Evolutionary conservation across 2,888 invertebrate genomes (phyloP), one percentile per base, ranked within the genome.

Genomic region (Spodoptera littoralis): DNA sequence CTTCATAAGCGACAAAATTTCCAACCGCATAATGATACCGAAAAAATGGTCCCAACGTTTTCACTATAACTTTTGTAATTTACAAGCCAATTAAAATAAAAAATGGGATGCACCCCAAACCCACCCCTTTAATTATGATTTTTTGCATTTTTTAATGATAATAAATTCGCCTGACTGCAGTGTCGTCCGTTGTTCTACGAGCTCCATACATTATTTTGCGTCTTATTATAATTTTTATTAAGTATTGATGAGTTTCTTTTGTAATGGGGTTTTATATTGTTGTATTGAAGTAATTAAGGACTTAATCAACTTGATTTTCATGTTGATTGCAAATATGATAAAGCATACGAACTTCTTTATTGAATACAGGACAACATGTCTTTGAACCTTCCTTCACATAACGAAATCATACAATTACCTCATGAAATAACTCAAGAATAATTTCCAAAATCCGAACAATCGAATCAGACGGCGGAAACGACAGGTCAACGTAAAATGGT

Each of bases 1-100:
- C 71, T 79, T 70, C 56, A 61, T 70, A 61, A 67, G 70, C 77
- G 80, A 76, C 80, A 77, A 79, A 79, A 79, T 79, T 78, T 81
- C 79, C 80, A 74, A 80, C 79, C 79, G 77, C 80, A 83, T 85
- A 84, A 87, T 83, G 83, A 82, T 73, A 82, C 80, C 80, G 81
- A 88, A 87, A 86, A 88, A 87, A 84, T 78, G 74, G 81, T 82
- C 83, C 79, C 86, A 83, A 83, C 86, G 84, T 88, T 89, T 87
- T 87, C 87, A 90, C 91, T 91, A 92, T 89, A 93, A 91, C 90
- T 93, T 92, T 90, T 86, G 88, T 90, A 92, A 93, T 93, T 92
- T 92, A 93, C 93, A 92, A 90, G 92, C 90, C 93, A 92, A 93
- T 93, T 93, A 92, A 92, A 91, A 90, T 93, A 92, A 93, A 93